Base-by-base conservation (phyloP, 2,797 vertebrate genomes). In the Orientallactaga sibirica region DNA sequence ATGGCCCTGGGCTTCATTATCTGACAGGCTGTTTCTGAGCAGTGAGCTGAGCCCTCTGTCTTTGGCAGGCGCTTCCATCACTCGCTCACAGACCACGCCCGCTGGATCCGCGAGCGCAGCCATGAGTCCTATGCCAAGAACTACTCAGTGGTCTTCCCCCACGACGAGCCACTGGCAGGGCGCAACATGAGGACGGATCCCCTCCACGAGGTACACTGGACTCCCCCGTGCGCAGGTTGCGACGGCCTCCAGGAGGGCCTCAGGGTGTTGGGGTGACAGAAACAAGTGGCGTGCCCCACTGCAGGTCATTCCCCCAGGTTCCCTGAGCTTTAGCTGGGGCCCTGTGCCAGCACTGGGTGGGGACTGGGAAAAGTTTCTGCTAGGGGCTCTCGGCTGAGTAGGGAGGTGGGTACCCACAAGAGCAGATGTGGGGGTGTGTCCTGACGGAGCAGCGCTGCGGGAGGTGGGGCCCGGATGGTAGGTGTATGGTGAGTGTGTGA, bases 61-160 rank as follows among this genome's bases (percentile, higher is more conserved):
- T 10, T 1, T 0, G 4, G 1, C 97, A 99, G 98, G 94, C 98
- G 99, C 76, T 99, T 99, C 92, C 99, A 99, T 76, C 98, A 95
- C 94, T 99, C 99, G 0, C 98, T 99, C 96, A 99, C 99, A 0
- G 97, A 97, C 96, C 98, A 99, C 97, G 96, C 93, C 29, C 98
- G 97, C 96, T 99, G 99, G 99, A 98, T 99, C 95, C 98, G 98
- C 15, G 99, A 99, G 97, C 98, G 99, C 77, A 99, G 99, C 97
- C 99, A 99, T 0, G 99, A 99, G 97, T 99, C 99, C 0, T 99
- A 99, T 0, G 99, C 99, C 92, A 99, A 99, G 97, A 99, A 99
- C 97, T 99, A 99, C 97, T 99, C 99, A 0, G 98, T 99, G 0
- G 99, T 99, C 43, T 99, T 99, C 92, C 99, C 99, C 4, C 99